These are phyloP conservation scores for Nemapogon koenigi DNA, from an alignment of 2,888 invertebrate genomes.

Conservation along the genomic window DNA sequence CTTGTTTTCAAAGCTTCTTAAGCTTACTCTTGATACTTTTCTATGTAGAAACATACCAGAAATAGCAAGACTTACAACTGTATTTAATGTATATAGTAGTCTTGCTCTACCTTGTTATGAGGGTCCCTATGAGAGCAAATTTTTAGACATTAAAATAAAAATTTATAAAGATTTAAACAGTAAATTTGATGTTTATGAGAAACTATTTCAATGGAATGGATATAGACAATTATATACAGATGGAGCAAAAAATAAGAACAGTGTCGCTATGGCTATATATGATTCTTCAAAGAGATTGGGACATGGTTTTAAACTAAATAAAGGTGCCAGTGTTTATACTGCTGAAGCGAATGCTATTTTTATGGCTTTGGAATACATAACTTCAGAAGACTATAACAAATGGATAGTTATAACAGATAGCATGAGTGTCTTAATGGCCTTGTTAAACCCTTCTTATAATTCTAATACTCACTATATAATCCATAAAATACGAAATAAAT, in stretches of 20 bases:
- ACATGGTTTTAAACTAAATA: background rate
- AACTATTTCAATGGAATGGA: conserved; percentile 1
- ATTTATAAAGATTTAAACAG: background rate
- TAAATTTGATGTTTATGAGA: conserved; percentile 4
- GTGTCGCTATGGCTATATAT: background rate
- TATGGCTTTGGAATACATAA: conserved; percentile 1
- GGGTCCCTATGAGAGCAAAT: conserved; percentile 2
- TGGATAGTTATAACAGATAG: conserved; percentile 2
- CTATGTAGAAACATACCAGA: background rate
- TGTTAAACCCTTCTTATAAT: background rate
- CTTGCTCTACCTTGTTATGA: conserved; percentile 9
- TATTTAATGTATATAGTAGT: background rate
- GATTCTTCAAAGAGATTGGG: background rate
- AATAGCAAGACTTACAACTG: background rate
- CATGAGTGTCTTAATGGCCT: conserved; percentile 2
- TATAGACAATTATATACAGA: conserved; percentile 5
- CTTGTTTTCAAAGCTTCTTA: background rate
- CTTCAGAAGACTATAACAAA: background rate
- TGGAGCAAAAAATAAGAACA: background rate
- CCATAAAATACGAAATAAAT: background rate
- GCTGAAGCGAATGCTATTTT: conserved; percentile 4
- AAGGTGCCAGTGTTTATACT: background rate
- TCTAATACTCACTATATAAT: background rate
- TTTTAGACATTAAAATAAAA: background rate
- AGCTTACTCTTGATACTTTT: background rate